Conservation (phyloP, 2,797 vertebrate species). For the Atherinosoma microstoma region DNA sequence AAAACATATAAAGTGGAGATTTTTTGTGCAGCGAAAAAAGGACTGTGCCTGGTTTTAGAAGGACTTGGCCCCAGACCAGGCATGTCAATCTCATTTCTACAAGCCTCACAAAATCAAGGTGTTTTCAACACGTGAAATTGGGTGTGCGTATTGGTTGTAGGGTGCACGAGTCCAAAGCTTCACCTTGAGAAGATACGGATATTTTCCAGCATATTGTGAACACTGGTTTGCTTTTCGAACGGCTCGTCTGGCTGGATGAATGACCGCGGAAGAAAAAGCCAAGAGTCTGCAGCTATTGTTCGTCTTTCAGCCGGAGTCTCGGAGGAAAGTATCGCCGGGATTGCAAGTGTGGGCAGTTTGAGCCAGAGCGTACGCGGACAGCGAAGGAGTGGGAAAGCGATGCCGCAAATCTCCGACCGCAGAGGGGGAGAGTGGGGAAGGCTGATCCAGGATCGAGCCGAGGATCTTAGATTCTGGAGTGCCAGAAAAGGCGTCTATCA, state of each 20-base stretch:
- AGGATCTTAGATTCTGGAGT: conserved; percentile 68
- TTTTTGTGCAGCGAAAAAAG: conserved; percentile 73
- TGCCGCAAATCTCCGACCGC: conserved; percentile 71
- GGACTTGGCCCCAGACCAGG: conserved; percentile 73
- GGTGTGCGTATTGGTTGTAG: conserved; percentile 61
- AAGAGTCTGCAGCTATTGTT: conserved; percentile 64
- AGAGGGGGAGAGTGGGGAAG: conserved; percentile 53
- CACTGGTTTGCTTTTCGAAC: conserved; percentile 55
- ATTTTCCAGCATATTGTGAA: conserved; percentile 63
- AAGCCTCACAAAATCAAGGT: conserved; percentile 77
- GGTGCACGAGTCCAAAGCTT: conserved; percentile 66
- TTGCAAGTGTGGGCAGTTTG: conserved; percentile 49
- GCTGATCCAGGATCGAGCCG: conserved; percentile 74
- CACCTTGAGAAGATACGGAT: conserved; percentile 72
- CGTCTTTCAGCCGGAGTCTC: conserved; percentile 55
- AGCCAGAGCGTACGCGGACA: conserved; percentile 44
- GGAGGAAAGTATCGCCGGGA: conserved; percentile 47
- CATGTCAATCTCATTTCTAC: conserved; percentile 85
- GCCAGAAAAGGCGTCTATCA: conserved; percentile 67
- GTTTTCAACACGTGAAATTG: conserved; percentile 67
- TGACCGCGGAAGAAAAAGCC: conserved; percentile 37
- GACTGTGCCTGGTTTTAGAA: conserved; percentile 69
- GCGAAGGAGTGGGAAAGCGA: conserved; percentile 14
- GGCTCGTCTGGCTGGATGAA: conserved; percentile 27
- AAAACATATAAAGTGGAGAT: conserved; percentile 83